Percentiles rank a stretch among this genome's conserved stretches.
Evolutionary conservation across 1,140 invertebrate genomes (phyloP).

Genomic region (Metaphire vulgaris): DNA sequence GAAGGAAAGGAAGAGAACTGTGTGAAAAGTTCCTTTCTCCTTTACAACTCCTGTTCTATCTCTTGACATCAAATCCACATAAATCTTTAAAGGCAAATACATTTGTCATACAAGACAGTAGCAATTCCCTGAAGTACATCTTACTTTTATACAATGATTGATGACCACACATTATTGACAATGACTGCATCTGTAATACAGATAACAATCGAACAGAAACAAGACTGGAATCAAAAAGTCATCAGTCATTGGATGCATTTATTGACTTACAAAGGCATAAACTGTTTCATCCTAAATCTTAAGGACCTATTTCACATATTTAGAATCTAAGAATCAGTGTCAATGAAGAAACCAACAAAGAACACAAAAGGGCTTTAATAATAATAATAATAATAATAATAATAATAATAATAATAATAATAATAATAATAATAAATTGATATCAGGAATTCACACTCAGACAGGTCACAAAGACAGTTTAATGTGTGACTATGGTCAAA

Average conservation of each 20-base stretch:
- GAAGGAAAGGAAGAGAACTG: neutral
- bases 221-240: neutral
- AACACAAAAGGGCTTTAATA: neutral
- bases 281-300: neutral
- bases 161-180: neutral
- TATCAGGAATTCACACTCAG: no score
- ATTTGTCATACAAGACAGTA: neutral
- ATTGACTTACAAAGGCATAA: neutral
- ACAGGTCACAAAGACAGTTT: no score
- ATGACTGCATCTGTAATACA: no score
- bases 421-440: slow-evolving; percentile 8
- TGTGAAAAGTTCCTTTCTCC: neutral
- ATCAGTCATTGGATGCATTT: neutral
- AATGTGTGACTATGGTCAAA: no score
- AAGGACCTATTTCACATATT: neutral
- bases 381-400: neutral
- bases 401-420: neutral
- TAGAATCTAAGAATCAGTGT: neutral
- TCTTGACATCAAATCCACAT: neutral
- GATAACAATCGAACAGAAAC: neutral
- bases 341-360: neutral
- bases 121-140: neutral
- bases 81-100: neutral
- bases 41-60: neutral
- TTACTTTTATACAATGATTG: neutral